phyloP scores from a whole-genome alignment of 2,113 vertebrate genomes.

The Centrocercus urophasianus region DNA sequence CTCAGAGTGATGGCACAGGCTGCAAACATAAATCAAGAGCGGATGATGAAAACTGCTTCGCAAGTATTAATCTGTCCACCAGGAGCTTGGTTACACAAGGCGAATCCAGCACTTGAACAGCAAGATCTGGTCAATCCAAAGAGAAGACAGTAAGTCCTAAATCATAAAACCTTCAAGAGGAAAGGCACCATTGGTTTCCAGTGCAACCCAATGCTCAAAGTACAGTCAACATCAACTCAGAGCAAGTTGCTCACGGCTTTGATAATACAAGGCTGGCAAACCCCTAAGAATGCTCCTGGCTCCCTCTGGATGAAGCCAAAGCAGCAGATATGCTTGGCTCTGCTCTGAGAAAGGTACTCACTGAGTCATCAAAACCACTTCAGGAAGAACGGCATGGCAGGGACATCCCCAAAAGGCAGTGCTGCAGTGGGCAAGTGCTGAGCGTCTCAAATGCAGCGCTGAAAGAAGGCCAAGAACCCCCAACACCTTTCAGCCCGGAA shows the following conservation, averaged over 20 bases:
- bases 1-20: background rate
- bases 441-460: background rate
- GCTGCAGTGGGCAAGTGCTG: background rate
- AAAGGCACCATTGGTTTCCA: background rate
- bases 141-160: background rate
- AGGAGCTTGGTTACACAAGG: background rate
- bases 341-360: background rate
- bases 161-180: background rate
- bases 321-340: background rate
- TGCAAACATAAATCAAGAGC: background rate
- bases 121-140: background rate
- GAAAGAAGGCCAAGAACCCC: background rate
- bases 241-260: background rate
- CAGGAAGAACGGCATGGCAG: background rate
- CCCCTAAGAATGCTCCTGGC: background rate
- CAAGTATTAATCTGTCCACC: rapidly evolving
- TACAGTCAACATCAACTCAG: background rate
- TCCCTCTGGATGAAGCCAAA: background rate
- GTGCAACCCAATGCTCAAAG: background rate
- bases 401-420: background rate
- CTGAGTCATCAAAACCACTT: background rate
- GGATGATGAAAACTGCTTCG: background rate
- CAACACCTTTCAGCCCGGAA: background rate
- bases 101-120: background rate
- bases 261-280: background rate